Percentiles rank a stretch among this genome's conserved stretches.
These are phyloP conservation scores for Heliconius himera DNA, from an alignment of 1,140 invertebrate species.

Conservation along the genomic window DNA sequence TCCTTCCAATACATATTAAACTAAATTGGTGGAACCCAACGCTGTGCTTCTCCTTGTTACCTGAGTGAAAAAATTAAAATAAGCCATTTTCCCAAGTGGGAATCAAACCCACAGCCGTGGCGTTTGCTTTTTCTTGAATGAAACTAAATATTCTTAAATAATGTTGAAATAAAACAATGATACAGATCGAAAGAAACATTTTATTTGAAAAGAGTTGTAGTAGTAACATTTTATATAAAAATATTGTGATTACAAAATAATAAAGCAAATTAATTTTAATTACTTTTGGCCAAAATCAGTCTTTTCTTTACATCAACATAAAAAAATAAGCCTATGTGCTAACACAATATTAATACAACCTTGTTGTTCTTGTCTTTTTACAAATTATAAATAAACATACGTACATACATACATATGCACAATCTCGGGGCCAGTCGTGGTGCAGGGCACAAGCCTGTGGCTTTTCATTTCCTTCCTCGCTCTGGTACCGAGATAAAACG, in stretches of 20 bases:
- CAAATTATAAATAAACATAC: neutral
- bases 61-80: too few species aligned
- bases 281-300: constrained; percentile 39
- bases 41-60: too few species aligned
- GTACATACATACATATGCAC: neutral
- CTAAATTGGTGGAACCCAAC: too few species aligned
- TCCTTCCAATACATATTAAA: too few species aligned
- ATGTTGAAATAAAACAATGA: neutral
- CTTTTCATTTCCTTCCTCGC: too few species aligned
- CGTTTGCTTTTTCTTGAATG: too few species aligned
- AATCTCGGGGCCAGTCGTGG: too few species aligned
- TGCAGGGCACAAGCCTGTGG: too few species aligned
- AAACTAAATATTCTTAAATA: neutral
- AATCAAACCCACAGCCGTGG: too few species aligned
- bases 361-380: neutral
- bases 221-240: neutral
- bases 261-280: constrained; percentile 12
- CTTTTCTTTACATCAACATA: constrained; percentile 25
- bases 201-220: neutral
- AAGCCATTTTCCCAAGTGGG: too few species aligned
- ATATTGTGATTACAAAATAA: constrained; percentile 8
- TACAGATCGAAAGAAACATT: neutral
- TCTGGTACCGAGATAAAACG: too few species aligned
- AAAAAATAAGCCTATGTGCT: neutral
- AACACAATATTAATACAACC: constrained; percentile 7